phyloP scores from a whole-genome alignment of 1,140 invertebrate species.

The Solenopsis invicta region DNA sequence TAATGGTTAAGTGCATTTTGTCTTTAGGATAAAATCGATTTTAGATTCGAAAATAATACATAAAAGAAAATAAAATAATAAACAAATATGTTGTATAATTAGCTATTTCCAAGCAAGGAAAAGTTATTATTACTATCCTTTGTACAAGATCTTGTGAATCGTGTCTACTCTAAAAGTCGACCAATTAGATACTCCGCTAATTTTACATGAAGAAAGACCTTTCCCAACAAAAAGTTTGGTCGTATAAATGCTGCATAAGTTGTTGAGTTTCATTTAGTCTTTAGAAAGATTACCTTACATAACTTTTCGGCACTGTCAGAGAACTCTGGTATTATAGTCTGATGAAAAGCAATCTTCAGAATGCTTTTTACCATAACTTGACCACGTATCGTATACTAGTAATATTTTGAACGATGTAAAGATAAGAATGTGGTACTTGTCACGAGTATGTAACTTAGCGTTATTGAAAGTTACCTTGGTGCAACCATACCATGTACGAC shows the following conservation, averaged over 20 bases:
- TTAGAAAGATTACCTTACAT: slow-evolving; percentile 11
- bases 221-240: slow-evolving; percentile 15
- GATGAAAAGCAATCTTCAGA: neutral
- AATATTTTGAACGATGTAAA: neutral
- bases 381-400: neutral
- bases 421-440: neutral
- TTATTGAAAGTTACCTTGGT: slow-evolving; percentile 23
- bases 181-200: slow-evolving; percentile 51
- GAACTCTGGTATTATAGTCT: neutral
- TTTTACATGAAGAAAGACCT: slow-evolving; percentile 7
- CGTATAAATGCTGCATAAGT: neutral
- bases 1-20: neutral
- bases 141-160: slow-evolving; percentile 6
- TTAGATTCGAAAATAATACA: neutral
- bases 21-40: neutral
- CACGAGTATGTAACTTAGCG: neutral
- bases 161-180: slow-evolving; percentile 37
- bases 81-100: neutral
- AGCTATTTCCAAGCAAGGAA: neutral
- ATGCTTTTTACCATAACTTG: neutral
- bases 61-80: neutral
- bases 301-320: neutral
- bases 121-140: neutral
- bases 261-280: neutral
- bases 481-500: neutral